Evolutionary conservation across 2,888 invertebrate genomes (phyloP), one percentile per base, ranked within the genome.

Genomic region (Eupsilia transversa): DNA sequence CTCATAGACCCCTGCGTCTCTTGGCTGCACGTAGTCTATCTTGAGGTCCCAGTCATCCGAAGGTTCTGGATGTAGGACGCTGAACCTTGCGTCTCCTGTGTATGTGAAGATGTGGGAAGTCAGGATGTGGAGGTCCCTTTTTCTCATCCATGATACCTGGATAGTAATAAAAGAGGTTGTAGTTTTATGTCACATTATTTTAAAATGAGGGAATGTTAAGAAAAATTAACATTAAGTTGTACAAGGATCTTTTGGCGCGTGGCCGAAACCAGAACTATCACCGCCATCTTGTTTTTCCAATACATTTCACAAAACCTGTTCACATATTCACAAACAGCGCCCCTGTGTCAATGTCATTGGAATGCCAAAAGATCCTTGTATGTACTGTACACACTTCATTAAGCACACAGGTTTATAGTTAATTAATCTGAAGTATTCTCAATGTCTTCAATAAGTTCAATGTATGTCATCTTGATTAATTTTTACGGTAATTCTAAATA

Each of bases 1-100:
- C 94, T 98, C 98, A 96, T 98, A 98, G 79, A 98, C 97, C 12
- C 98, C 98, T 3, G 98, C 98, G 92, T 98, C 98, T 38, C 98
- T 94, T 65, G 97, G 97, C 95, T 98, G 98, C 27, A 98, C 98
- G 93, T 98, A 98, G 91, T 98, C 98, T 83, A 99, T 97, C 94
- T 97, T 97, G 85, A 99, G 97, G 93, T 98, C 98, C 98, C 98
- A 98, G 94, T 98, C 98, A 92, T 98, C 98, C 35, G 98, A 98
- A 14, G 97, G 97, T 85, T 98, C 98, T 0, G 98, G 98, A 93
- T 98, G 98, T 33, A 98, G 96, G 3, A 98, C 98, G 89, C 98
- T 98, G 96, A 99, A 99, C 88, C 99, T 95, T 30, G 97, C 98
- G 93, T 99, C 99, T 0, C 98, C 98, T 2, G 98, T 98, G 94